Evolutionary conservation across 1,140 invertebrate genomes (phyloP).

Genomic region (Pseudomyrmex concolor): DNA sequence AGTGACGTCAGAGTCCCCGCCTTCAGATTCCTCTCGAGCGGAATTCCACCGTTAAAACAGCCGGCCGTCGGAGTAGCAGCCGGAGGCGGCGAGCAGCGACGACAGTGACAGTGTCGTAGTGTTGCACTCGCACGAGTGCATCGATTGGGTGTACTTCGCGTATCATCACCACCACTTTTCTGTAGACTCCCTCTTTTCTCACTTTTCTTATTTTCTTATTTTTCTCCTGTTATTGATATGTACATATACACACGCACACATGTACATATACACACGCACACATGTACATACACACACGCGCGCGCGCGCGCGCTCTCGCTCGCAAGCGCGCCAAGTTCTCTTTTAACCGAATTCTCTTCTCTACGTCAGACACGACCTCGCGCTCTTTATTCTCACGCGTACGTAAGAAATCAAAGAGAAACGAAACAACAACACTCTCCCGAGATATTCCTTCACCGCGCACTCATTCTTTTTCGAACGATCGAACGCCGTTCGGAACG

Average conservation of each 20-base stretch:
- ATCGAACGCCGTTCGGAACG: too few relatives aligned
- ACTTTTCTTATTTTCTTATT: background rate
- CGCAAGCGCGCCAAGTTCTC: background rate
- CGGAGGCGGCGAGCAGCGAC: slow-evolving; percentile 45
- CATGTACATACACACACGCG: too few relatives aligned
- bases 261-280: too few relatives aligned
- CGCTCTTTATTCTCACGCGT: background rate
- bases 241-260: too few relatives aligned
- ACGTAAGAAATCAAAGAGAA: background rate
- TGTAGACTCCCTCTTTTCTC: slow-evolving; percentile 58
- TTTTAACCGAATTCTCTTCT: background rate
- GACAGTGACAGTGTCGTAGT: slow-evolving; percentile 53
- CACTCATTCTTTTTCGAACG: background rate
- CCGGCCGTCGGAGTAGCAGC: slow-evolving; percentile 66
- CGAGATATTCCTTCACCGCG: background rate
- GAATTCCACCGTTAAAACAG: slow-evolving; percentile 88
- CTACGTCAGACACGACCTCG: background rate
- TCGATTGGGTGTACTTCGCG: slow-evolving; percentile 39
- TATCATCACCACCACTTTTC: slow-evolving; percentile 52
- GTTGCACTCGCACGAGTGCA: slow-evolving; percentile 59
- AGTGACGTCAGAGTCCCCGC: slow-evolving; percentile 90
- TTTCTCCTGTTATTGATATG: too few relatives aligned
- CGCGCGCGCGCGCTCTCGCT: too few relatives aligned
- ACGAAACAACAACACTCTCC: background rate
- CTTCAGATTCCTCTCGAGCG: slow-evolving; percentile 89